A percentile compares a stretch with the other conserved stretches of the same genome.
Evolutionary conservation across 2,888 invertebrate genomes (phyloP).

Genomic region (Lasioglossum malachurum): DNA sequence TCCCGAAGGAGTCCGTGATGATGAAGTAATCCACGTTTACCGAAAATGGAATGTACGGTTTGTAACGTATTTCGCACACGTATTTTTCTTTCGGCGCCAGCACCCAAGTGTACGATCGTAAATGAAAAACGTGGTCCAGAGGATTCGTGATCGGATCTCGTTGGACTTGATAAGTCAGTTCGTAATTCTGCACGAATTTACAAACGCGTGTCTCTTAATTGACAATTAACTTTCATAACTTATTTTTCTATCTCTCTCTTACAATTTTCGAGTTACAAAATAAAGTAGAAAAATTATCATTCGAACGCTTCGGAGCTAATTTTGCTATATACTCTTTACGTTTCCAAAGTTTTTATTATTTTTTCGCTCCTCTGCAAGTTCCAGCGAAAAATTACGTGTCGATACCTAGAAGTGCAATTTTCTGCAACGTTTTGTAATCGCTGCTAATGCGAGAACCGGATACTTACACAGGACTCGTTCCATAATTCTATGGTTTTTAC

Average conservation of each 20-base stretch:
- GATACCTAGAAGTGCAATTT: not conserved
- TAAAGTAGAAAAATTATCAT: not conserved
- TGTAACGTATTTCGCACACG: constrained; percentile 79
- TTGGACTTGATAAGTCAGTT: constrained; percentile 72
- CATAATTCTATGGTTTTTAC: constrained; percentile 73
- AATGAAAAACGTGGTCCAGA: constrained; percentile 81
- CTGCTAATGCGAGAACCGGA: not conserved
- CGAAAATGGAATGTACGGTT: constrained; percentile 76
- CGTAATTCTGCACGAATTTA: constrained; percentile 59
- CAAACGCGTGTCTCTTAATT: not conserved
- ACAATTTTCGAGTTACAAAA: not conserved
- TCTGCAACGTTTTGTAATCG: not conserved
- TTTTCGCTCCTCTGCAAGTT: not conserved
- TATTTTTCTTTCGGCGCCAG: constrained; percentile 71
- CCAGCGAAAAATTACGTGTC: not conserved
- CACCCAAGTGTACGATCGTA: constrained; percentile 77
- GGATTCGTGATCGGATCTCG: constrained; percentile 79
- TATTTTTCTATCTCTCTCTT: not conserved
- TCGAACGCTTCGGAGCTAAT: not conserved
- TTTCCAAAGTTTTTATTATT: not conserved
- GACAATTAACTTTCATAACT: not conserved
- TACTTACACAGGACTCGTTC: constrained; percentile 76
- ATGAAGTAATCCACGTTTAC: constrained; percentile 81
- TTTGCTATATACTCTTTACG: not conserved
- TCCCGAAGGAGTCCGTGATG: constrained; percentile 73